Evolutionary conservation across 2,113 vertebrate species (phyloP).

Genomic region (Ranitomeya variabilis): DNA sequence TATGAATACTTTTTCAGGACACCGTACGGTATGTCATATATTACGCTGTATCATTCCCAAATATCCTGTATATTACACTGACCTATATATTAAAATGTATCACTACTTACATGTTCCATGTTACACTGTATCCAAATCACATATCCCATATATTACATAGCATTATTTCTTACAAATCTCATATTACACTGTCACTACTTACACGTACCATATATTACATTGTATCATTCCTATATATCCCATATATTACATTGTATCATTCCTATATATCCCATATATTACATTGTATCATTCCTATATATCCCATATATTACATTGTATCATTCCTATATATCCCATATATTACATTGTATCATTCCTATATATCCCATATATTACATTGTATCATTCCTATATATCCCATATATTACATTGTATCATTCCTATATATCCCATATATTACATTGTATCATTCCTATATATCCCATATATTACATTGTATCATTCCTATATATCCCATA

Average conservation of each 20-base stretch:
- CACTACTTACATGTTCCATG: no score
- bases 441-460: not conserved
- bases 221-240: not conserved
- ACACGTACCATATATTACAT: not conserved
- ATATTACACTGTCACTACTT: not conserved
- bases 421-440: not conserved
- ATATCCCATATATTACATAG: not conserved
- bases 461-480: not conserved
- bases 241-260: not conserved
- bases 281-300: not conserved
- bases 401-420: not conserved
- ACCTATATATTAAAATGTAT: no score
- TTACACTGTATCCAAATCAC: not conserved
- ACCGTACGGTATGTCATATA: no score
- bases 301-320: not conserved
- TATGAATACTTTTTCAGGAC: no score
- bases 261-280: not conserved
- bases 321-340: not conserved
- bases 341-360: not conserved
- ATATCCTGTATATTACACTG: no score
- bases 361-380: not conserved
- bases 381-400: not conserved
- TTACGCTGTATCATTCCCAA: no score
- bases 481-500: not conserved
- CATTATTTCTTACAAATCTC: not conserved